phyloP scores from a whole-genome alignment of 2,888 invertebrate species.

The Julus scanicus region DNA sequence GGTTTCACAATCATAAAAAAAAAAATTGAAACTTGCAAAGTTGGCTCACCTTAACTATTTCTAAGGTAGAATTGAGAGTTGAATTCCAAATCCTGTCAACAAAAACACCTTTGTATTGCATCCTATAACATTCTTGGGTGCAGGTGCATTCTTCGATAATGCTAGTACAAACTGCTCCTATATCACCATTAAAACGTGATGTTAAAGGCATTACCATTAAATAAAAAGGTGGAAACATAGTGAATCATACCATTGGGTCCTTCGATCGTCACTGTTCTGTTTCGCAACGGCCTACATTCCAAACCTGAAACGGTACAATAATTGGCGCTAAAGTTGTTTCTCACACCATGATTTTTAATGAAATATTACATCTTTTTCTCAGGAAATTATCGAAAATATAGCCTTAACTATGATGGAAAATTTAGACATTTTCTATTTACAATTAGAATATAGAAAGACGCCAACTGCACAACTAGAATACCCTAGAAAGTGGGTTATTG shows the following conservation, averaged over 20 bases:
- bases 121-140: conserved; percentile 66
- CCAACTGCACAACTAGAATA: no score
- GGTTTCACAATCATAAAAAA: neutral
- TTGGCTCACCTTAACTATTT: conserved; percentile 46
- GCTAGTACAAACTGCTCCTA: conserved; percentile 63
- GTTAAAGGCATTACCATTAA: neutral
- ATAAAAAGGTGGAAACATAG: neutral
- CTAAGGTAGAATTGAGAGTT: conserved; percentile 48
- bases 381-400: no score
- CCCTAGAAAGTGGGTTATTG: no score
- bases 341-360: no score
- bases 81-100: conserved; percentile 53
- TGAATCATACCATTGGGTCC: conserved; percentile 66
- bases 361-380: no score
- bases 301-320: conserved; percentile 37
- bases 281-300: conserved; percentile 65
- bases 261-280: conserved; percentile 65
- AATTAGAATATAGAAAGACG: no score
- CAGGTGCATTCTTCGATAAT: conserved; percentile 68
- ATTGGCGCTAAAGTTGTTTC: neutral
- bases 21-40: neutral
- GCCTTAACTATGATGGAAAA: no score
- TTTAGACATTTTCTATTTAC: no score
- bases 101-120: conserved; percentile 66
- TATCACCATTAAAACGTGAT: neutral